A percentile compares a stretch with the other conserved stretches of the same genome.
phyloP scores from a whole-genome alignment of 92 coral and sea anemone species.

The Zoanthus solanderi region DNA sequence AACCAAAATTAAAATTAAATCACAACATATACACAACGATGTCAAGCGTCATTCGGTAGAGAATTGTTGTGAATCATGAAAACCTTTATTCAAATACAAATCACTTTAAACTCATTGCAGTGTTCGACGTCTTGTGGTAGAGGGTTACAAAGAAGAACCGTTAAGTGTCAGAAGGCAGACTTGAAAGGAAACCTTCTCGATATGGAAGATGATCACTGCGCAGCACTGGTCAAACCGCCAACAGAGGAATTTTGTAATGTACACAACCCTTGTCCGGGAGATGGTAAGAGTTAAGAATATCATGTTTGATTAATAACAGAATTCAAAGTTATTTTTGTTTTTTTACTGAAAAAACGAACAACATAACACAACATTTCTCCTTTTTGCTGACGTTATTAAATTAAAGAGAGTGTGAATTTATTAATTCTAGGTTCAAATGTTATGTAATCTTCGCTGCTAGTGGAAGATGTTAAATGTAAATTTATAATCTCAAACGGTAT shows the following conservation, averaged over 20 bases:
- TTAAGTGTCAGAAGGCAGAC: slow-evolving; percentile 87
- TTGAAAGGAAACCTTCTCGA: slow-evolving; percentile 76
- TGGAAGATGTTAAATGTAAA: too few relatives aligned
- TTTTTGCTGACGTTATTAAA: too few relatives aligned
- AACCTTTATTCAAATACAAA: neutral
- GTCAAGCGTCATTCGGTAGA: too few relatives aligned
- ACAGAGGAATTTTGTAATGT: slow-evolving; percentile 91
- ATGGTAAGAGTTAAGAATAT: slow-evolving; percentile 67
- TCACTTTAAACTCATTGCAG: slow-evolving; percentile 40
- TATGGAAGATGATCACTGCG: slow-evolving; percentile 78
- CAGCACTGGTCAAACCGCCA: slow-evolving; percentile 84
- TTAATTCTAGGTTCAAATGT: too few relatives aligned
- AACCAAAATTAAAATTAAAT: too few relatives aligned
- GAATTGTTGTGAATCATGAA: neutral
- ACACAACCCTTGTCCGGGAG: slow-evolving; percentile 99
- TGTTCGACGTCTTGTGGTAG: slow-evolving; percentile 96
- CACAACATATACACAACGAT: too few relatives aligned
- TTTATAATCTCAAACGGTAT: too few relatives aligned
- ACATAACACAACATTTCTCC: neutral
- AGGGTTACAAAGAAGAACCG: slow-evolving; percentile 83
- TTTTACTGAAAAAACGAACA: neutral
- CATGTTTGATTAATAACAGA: neutral
- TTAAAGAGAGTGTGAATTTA: too few relatives aligned
- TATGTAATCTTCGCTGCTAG: too few relatives aligned
- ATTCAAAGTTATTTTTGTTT: neutral